Base-by-base conservation (phyloP, 2,113 vertebrate genomes). In the Arvicanthis niloticus region DNA sequence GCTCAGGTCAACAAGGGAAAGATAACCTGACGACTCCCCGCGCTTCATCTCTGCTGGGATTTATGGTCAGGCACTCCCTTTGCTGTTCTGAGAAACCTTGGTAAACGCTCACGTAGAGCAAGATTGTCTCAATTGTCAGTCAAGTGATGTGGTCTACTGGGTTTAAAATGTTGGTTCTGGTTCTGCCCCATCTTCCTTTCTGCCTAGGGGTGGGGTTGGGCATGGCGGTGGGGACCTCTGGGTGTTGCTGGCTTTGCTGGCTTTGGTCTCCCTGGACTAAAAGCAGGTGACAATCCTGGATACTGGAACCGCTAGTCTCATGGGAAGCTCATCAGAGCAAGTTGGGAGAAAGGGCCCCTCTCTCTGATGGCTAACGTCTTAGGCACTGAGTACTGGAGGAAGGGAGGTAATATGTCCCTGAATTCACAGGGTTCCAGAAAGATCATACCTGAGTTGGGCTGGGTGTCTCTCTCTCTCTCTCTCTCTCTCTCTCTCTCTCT, bases 151-250 rank as follows among this genome's bases (percentile, higher is more conserved):
- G 87, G 94, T 96, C 93, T 89, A 84, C 53, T 76, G 60, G 48
- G 29, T 81, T 94, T 88, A 68, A 76, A 81, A 93, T 81, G 31
- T 78, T 96, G 91, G 92, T 93, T 94, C 93, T 96, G 92, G 72
- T 82, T 88, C 72, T 37, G 37, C 70, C 22, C 5, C 56, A 24
- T 45, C 91, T 96, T 97, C 77, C 76, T 89, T 84, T 95, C 73
- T 94, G 92, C 96, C 89, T 62, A 31, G 26, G 42, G 4, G 68
- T 17, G 81, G 67, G 81, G 60, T 24, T 24, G 7, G 60, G 24
- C 7, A 6, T 9, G 8, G 24, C 7, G 85, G 85, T 91, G 77
- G 10, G 90, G 95, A 82, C 88, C 42, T 81, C 81, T 75, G 86
- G 88, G 91, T 88, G 77, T 86, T 73, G 89, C 72, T 84, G 4